phyloP scores from a whole-genome alignment of 2,113 vertebrate species.

The Coptodon bakossiorum region DNA sequence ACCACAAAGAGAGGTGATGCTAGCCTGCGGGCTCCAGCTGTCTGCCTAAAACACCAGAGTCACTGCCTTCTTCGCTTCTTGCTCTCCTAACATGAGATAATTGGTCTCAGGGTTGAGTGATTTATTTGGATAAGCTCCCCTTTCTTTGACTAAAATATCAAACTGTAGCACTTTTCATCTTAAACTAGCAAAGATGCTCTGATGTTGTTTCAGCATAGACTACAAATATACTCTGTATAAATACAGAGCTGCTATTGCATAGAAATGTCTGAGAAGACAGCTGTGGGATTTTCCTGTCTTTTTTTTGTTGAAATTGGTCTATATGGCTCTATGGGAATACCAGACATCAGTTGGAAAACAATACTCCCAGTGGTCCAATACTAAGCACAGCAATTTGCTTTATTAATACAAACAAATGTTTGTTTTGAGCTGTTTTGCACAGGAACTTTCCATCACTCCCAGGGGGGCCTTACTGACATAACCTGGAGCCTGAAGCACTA shows the following conservation, averaged over 20 bases:
- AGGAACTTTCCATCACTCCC: not conserved
- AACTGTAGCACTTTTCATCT: not conserved
- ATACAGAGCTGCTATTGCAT: not conserved
- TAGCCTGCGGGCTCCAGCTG: not conserved
- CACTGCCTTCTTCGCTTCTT: not conserved
- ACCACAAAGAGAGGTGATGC: not conserved
- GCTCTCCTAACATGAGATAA: not conserved
- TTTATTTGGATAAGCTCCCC: not conserved
- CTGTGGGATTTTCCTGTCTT: not conserved
- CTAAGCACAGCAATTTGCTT: not conserved
- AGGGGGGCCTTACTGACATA: not conserved
- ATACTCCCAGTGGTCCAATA: not conserved
- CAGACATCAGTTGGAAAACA: not conserved
- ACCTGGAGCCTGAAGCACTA: not conserved
- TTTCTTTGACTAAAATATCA: not conserved
- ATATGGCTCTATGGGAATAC: not conserved
- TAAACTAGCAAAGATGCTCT: not conserved
- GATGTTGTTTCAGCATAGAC: not conserved
- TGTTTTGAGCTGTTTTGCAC: constrained; percentile 14
- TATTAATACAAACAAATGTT: constrained; percentile 16
- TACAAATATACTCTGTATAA: not conserved
- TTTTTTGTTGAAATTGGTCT: not conserved
- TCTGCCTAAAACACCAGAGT: not conserved
- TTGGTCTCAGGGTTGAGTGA: not conserved
- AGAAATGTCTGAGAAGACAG: not conserved